A percentile compares a stretch with the other conserved stretches of the same genome.
phyloP scores from a whole-genome alignment of 2,888 invertebrate genomes.

The Ypsolopha sequella region DNA sequence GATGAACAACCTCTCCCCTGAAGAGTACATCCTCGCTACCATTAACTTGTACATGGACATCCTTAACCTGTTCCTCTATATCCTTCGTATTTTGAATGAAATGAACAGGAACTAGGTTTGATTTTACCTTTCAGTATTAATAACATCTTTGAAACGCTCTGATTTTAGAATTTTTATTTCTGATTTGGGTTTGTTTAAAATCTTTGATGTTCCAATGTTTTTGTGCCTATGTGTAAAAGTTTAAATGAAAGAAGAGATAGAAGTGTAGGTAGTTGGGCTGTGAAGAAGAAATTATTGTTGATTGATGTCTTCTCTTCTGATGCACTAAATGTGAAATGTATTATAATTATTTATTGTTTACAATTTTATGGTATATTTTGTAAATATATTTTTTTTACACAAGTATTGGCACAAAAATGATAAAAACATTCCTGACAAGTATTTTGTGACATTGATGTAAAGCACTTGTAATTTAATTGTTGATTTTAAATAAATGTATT shows the following conservation, averaged over 20 bases:
- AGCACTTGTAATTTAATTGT: not conserved
- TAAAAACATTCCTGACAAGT: not conserved
- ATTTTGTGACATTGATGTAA: not conserved
- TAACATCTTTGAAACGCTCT: not conserved
- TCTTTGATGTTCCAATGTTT: not conserved
- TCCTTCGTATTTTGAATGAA: constrained; percentile 80
- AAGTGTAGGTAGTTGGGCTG: too few species aligned
- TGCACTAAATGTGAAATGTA: too few species aligned
- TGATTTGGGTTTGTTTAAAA: not conserved
- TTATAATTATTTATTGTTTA: not conserved
- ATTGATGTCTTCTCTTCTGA: too few species aligned
- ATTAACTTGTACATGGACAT: constrained; percentile 91
- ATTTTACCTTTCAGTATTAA: not conserved
- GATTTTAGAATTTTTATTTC: not conserved
- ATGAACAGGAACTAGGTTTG: constrained; percentile 57
- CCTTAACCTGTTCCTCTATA: constrained; percentile 85
- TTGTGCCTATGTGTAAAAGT: not conserved
- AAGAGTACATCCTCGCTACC: constrained; percentile 90
- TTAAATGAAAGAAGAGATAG: too few species aligned
- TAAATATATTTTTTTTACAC: not conserved
- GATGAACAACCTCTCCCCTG: constrained; percentile 84
- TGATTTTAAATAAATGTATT: constrained; percentile 1
- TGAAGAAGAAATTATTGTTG: too few species aligned
- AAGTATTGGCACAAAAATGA: not conserved
- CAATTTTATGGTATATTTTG: not conserved